phyloP scores from a whole-genome alignment of 2,797 vertebrate genomes.

The Eulemur rubriventer region DNA sequence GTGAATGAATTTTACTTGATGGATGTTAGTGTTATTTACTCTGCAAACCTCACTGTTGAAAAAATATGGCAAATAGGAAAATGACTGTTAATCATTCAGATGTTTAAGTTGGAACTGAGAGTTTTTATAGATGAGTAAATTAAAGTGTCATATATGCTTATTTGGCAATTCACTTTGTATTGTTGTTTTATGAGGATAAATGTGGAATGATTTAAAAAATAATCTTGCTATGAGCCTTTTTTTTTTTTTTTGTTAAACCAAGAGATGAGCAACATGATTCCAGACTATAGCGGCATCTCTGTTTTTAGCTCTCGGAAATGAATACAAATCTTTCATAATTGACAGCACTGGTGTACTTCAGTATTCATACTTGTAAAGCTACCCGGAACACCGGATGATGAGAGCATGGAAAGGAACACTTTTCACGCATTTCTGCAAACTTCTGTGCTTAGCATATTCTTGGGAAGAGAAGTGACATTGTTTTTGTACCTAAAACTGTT shows the following conservation, averaged over 20 bases:
- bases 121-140: constrained; percentile 4
- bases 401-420: neutral
- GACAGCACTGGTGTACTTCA: neutral
- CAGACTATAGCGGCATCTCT: neutral
- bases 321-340: neutral
- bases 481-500: constrained; percentile 71
- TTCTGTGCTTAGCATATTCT: constrained; percentile 2
- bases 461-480: constrained; percentile 63
- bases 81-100: constrained; percentile 23
- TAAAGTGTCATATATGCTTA: constrained; percentile 4
- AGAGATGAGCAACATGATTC: constrained; percentile 2
- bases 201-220: constrained; percentile 40
- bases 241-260: neutral
- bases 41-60: constrained; percentile 52
- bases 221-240: neutral
- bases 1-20: constrained; percentile 18
- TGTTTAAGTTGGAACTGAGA: constrained; percentile 15
- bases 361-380: neutral
- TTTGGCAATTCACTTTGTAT: constrained; percentile 15
- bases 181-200: constrained; percentile 55
- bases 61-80: constrained; percentile 35
- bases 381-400: neutral
- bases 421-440: constrained; percentile 50
- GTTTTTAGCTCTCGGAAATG: constrained; percentile 52
- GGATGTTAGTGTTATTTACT: constrained; percentile 62